A percentile compares a stretch with the other conserved stretches of the same genome.
These are phyloP conservation scores for Stenichneumon culpator DNA, from an alignment of 2,888 invertebrate genomes.

Conservation along the genomic window DNA sequence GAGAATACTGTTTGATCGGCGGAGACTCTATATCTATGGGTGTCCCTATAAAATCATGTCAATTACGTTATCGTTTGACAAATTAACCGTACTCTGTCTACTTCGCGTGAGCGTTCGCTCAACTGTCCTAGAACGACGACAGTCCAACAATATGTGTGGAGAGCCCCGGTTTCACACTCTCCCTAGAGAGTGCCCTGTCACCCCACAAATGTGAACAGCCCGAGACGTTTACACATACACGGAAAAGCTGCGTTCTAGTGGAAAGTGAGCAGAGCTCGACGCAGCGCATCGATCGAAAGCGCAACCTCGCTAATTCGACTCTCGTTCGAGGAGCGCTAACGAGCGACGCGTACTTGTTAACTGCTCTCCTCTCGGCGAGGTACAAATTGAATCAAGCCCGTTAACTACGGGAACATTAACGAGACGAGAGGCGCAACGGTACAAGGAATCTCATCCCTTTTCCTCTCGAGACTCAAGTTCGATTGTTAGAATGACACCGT, in stretches of 20 bases:
- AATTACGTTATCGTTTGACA: slow-evolving; percentile 68
- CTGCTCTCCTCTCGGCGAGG: slow-evolving; percentile 62
- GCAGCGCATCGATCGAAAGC: slow-evolving; percentile 60
- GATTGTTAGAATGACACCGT: slow-evolving; percentile 14
- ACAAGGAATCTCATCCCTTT: not conserved
- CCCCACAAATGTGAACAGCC: not conserved
- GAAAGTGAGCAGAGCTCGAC: slow-evolving; percentile 17
- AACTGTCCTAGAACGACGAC: slow-evolving; percentile 34
- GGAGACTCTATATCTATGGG: slow-evolving; percentile 44
- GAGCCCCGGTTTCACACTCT: slow-evolving; percentile 36
- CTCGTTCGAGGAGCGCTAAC: slow-evolving; percentile 68
- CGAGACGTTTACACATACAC: slow-evolving; percentile 18
- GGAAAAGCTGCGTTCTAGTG: slow-evolving; percentile 42
- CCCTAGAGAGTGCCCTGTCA: slow-evolving; percentile 51
- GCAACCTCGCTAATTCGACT: slow-evolving; percentile 63
- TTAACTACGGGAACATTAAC: slow-evolving; percentile 50
- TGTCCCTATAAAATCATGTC: slow-evolving; percentile 55
- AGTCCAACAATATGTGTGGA: slow-evolving; percentile 32
- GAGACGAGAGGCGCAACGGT: slow-evolving; percentile 24
- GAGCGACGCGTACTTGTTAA: slow-evolving; percentile 67
- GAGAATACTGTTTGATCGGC: slow-evolving; percentile 46
- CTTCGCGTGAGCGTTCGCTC: slow-evolving; percentile 45
- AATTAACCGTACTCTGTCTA: slow-evolving; percentile 55
- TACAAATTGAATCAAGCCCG: slow-evolving; percentile 62
- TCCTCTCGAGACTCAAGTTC: not conserved